Evolutionary conservation across 2,113 vertebrate genomes (phyloP).

Genomic region (Prionailurus bengalensis): DNA sequence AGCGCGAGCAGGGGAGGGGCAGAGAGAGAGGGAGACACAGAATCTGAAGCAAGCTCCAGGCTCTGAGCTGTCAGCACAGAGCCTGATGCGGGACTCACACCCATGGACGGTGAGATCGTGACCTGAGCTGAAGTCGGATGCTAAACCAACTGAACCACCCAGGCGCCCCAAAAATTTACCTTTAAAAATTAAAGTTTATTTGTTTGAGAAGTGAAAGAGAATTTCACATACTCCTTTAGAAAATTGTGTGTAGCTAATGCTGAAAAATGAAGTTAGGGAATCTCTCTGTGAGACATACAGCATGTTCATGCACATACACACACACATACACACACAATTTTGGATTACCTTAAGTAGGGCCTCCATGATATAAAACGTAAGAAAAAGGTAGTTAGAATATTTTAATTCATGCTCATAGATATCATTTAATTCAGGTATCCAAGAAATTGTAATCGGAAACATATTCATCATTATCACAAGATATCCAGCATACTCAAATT

Average conservation of each 20-base stretch:
- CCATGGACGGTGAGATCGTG: too few species aligned
- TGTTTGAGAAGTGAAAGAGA: not conserved
- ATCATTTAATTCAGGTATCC: not conserved
- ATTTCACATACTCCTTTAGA: not conserved
- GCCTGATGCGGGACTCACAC: too few species aligned
- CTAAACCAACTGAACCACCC: too few species aligned
- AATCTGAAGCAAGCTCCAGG: too few species aligned
- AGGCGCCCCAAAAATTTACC: not conserved
- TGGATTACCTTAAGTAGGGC: constrained; percentile 81
- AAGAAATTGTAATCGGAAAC: constrained; percentile 75
- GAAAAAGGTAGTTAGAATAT: constrained; percentile 74
- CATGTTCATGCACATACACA: not conserved
- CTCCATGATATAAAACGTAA: constrained; percentile 78
- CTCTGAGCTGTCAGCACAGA: too few species aligned
- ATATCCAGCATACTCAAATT: constrained; percentile 83
- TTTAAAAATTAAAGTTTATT: constrained; percentile 38
- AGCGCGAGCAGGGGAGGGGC: too few species aligned
- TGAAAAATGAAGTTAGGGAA: not conserved
- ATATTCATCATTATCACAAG: constrained; percentile 78
- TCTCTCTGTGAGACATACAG: not conserved
- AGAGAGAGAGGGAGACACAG: too few species aligned
- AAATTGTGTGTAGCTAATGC: not conserved
- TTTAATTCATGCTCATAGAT: constrained; percentile 60
- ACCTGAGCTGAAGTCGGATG: too few species aligned
- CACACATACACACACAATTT: not conserved